A percentile compares a stretch with the other conserved stretches of the same genome.
phyloP scores from a whole-genome alignment of 2,113 vertebrate genomes.

The Syrrhaptes paradoxus region DNA sequence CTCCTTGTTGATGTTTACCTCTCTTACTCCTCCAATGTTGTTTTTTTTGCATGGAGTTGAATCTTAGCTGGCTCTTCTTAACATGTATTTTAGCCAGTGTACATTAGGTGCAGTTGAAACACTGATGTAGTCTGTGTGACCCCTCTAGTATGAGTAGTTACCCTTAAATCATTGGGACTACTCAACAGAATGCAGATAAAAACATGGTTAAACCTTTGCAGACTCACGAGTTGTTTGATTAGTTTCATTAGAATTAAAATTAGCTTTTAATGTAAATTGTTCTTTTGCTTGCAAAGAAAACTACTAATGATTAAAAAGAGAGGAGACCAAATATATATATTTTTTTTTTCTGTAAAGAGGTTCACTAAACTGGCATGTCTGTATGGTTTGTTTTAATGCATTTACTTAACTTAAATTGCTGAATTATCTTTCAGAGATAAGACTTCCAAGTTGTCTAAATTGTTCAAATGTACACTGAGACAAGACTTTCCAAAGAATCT shows the following conservation, averaged over 20 bases:
- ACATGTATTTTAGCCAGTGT: background rate
- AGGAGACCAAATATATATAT: background rate
- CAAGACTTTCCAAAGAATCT: background rate
- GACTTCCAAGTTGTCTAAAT: background rate
- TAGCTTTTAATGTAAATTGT: background rate
- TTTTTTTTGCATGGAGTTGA: background rate
- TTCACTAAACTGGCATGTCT: background rate
- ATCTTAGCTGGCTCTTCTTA: background rate
- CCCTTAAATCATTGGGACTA: background rate
- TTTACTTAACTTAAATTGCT: constrained; percentile 25
- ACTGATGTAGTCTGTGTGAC: background rate
- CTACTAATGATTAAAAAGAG: background rate
- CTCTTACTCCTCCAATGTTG: background rate
- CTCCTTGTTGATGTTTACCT: background rate
- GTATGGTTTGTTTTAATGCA: background rate
- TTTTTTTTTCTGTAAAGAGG: background rate
- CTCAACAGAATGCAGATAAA: background rate
- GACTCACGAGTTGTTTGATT: background rate
- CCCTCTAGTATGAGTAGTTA: background rate
- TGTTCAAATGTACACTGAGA: background rate
- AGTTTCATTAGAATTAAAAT: background rate
- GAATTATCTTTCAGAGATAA: constrained; percentile 19
- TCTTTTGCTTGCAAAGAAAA: constrained; percentile 1
- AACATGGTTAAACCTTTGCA: background rate
- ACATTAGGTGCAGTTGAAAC: background rate